Base-by-base conservation (phyloP, 2,888 invertebrate species). In the Campoletis raptor region DNA sequence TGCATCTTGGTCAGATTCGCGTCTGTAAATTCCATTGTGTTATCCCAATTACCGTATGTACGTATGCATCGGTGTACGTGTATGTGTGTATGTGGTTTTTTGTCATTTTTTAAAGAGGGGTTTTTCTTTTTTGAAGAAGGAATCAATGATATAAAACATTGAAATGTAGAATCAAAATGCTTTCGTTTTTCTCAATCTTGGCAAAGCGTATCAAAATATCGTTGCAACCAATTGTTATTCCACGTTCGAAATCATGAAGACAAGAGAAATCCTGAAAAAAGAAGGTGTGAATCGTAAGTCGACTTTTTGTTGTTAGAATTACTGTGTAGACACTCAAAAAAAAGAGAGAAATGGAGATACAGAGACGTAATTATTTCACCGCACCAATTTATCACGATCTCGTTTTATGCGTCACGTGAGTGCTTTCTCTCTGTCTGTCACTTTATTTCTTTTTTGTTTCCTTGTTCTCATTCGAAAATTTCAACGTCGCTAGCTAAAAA, bases 321-420 rank as follows among this genome's bases (percentile, higher is more conserved):
- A 24, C 9, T 10, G 12, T 5, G 24, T 57, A 45, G 18, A 40
- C 42, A 48, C 12, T 52, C 24, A 73, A 48, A 40, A 7, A 61
- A 24, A 42, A 15, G n/a, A 18, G 30, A 37, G 10, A 37, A 30
- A 72, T 18, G 24, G 74, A 24, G 74, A 74, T 8, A 42, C 12
- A 61, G 40, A 61, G 4, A 9, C 48, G 40, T 67, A 52, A 77
- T 85, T 81, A 85, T 78, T 81, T 78, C 45, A 45, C 54, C 36
- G 69, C 30, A 64, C n/a, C 77, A 57, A 78, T 85, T 86, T 67
- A 86, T 86, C 81, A 86, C 48, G 70, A 69, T 86, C 66, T 57
- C 48, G 61, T 85, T 86, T 67, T 24, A 52, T 70, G 37, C 76
- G 66, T 69, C 70, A 76, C 64, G 52, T 76, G 69, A 67, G 52